These are phyloP conservation scores for Vulpes vulpes DNA, from an alignment of 2,113 vertebrate species.

Conservation along the genomic window DNA sequence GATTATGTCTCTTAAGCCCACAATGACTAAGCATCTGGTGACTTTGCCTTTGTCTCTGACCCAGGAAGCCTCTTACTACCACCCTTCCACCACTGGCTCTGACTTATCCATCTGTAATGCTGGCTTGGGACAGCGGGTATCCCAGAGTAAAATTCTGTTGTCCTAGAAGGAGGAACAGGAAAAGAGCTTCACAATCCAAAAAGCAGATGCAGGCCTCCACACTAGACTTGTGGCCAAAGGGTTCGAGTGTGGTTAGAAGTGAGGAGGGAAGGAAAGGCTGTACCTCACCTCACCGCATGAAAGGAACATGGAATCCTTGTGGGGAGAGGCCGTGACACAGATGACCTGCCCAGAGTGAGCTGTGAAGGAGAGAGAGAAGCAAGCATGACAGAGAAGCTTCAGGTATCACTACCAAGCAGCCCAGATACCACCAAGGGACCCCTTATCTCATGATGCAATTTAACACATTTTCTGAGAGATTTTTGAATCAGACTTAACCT, in stretches of 20 bases:
- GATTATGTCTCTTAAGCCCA: not conserved
- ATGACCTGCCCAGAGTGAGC: slow-evolving; percentile 92
- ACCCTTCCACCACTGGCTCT: not conserved
- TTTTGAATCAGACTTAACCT: not conserved
- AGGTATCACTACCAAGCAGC: not conserved
- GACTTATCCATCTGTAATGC: slow-evolving; percentile 93
- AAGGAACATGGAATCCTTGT: slow-evolving; percentile 94
- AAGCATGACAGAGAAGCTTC: not conserved
- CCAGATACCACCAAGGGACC: not conserved
- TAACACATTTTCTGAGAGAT: not conserved
- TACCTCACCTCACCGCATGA: slow-evolving; percentile 94
- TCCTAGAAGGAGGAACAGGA: slow-evolving; percentile 88
- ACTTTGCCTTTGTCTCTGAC: not conserved
- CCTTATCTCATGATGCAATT: not conserved
- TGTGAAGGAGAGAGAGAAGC: slow-evolving; percentile 82
- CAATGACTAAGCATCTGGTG: not conserved
- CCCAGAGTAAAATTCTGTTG: slow-evolving; percentile 95
- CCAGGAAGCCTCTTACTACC: not conserved
- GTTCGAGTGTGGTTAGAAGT: not conserved
- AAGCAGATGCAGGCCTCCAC: not conserved
- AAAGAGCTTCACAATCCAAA: slow-evolving; percentile 46
- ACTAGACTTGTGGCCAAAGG: not conserved
- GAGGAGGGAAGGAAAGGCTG: not conserved
- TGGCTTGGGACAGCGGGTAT: slow-evolving; percentile 96
- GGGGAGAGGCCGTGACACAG: slow-evolving; percentile 93